A percentile compares a stretch with the other conserved stretches of the same genome.
Evolutionary conservation across 2,113 vertebrate species (phyloP).

Genomic region (rat (Rattus norvegicus)): DNA sequence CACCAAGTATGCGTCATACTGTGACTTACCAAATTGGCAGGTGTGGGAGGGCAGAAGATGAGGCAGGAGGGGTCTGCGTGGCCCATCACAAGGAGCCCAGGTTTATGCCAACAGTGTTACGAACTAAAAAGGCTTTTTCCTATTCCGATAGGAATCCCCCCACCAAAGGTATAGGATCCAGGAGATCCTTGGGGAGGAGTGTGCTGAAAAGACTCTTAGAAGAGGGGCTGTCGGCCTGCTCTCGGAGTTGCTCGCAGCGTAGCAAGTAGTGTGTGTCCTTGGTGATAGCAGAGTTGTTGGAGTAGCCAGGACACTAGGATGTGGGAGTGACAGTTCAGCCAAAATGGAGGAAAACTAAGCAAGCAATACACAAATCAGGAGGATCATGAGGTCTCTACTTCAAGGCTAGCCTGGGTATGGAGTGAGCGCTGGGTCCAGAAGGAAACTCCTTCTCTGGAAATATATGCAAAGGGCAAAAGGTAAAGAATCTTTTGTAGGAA

Average conservation of each 20-base stretch:
- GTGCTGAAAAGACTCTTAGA: neutral
- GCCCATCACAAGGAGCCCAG: neutral
- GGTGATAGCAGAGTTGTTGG: neutral
- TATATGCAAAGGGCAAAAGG: neutral
- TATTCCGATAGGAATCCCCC: neutral
- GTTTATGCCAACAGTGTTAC: neutral
- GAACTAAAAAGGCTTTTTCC: neutral
- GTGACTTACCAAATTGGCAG: neutral
- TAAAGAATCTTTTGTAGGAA: neutral
- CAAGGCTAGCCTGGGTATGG: neutral
- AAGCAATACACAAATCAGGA: too few species aligned
- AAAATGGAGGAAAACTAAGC: neutral
- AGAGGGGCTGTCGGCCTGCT: fast-evolving
- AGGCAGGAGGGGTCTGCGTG: neutral
- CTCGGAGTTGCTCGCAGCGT: fast-evolving
- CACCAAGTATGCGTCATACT: fast-evolving
- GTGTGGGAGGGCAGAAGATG: neutral
- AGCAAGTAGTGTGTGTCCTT: fast-evolving
- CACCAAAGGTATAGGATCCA: neutral
- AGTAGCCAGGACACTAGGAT: neutral
- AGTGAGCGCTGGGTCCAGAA: neutral
- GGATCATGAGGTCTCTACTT: neutral
- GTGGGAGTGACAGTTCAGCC: neutral
- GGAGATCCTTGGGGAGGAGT: neutral
- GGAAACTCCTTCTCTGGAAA: neutral